Base-by-base conservation (phyloP, 2,888 invertebrate genomes). In the Trisateles emortualis region DNA sequence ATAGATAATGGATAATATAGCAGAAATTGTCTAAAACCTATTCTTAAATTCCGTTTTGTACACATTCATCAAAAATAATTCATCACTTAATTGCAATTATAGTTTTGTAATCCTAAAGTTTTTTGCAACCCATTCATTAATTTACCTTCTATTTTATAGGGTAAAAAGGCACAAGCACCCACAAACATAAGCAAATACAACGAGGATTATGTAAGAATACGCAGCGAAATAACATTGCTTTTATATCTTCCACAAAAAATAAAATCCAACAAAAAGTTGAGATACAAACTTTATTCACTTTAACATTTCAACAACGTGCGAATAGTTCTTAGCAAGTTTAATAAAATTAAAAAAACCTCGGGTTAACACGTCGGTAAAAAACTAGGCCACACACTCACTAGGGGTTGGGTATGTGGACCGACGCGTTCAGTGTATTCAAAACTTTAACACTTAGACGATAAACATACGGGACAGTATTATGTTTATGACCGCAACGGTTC, bases 321-420 rank as follows among this genome's bases (percentile, higher is more conserved):
- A 71, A 69, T 57, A 57, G 58, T 63, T 59, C 55, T 62, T 62
- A 42, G 8, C 22, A 64, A 72, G 49, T 69, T 76, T 64, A 44
- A 58, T 63, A 68, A 68, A 69, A 74, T 73, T 68, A 68, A 72
- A 77, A 74, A 64, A 58, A 59, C 54, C 52, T 46, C 39, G 32
- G 11, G 66, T 61, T 64, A 64, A 61, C 52, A 49, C 26, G 14
- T 32, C 38, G 50, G 42, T 64, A 50, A 61, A 66, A 66, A 76
- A 77, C 64, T 77, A 64, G 77, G 74, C 29, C 26, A 51, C 72
- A 63, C 61, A 69, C 59, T 50, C 56, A 59, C 63, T 52, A 14
- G 53, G 45, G 59, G 60, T 40, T 50, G 41, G 45, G 58, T 60
- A 67, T 61, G 61, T 56, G 56, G 60, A 46, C 68, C 52, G 38